Evolutionary conservation across 2,888 invertebrate genomes (phyloP).

Genomic region (Chaitophorus viminalis): DNA sequence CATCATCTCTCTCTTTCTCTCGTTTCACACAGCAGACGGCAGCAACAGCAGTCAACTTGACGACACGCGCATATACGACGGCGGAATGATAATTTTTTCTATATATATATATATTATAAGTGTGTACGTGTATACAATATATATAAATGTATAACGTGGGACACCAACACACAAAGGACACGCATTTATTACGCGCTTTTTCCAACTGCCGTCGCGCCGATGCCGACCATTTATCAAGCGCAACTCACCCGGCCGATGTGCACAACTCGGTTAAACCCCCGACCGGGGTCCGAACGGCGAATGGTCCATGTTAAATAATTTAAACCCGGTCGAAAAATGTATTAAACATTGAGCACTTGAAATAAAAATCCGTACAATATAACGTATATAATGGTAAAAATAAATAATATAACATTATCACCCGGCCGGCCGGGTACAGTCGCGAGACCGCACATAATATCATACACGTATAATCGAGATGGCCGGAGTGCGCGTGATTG

Average conservation of each 20-base stretch:
- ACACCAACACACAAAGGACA: constrained; percentile 2
- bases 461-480: too few species aligned
- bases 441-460: too few species aligned
- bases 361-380: background rate
- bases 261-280: background rate
- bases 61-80: constrained; percentile 12
- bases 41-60: background rate
- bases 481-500: background rate
- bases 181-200: constrained; percentile 30
- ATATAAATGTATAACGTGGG: background rate
- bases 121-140: constrained; percentile 7
- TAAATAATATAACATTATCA: background rate
- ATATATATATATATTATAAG: too few species aligned
- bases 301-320: background rate
- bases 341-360: background rate
- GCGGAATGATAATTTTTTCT: constrained; percentile 40
- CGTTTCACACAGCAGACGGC: background rate
- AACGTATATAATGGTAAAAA: background rate
- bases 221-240: constrained; percentile 34
- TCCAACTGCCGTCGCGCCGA: background rate
- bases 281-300: background rate
- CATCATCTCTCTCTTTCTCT: background rate
- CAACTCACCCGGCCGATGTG: background rate
- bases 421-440: too few species aligned
- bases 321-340: background rate